These are phyloP conservation scores for Echeneis naucrates DNA, from an alignment of 2,797 vertebrate genomes.

Conservation along the genomic window DNA sequence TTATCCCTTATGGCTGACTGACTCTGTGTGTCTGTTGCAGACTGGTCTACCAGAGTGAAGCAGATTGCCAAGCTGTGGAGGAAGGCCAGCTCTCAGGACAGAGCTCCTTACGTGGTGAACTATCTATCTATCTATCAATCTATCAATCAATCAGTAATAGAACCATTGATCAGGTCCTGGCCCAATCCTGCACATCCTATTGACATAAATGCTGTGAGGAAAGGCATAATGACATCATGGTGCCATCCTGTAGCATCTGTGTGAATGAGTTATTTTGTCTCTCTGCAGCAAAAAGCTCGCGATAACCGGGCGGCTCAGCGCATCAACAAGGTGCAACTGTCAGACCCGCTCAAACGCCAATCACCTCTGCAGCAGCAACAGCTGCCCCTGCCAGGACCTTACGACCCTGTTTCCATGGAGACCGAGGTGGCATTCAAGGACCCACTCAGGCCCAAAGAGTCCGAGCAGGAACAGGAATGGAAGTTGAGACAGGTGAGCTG, in stretches of 20 bases:
- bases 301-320: constrained; percentile 96
- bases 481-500: constrained; percentile 94
- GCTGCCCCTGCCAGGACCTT: constrained; percentile 67
- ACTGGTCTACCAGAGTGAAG: constrained; percentile 96
- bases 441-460: constrained; percentile 93
- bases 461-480: constrained; percentile 98
- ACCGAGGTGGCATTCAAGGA: constrained; percentile 90
- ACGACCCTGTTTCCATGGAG: constrained; percentile 88
- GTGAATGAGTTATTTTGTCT: background rate
- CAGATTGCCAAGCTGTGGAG: constrained; percentile 98
- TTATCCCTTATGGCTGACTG: background rate
- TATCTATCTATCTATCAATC: too few relatives aligned
- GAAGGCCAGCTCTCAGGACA: constrained; percentile 97
- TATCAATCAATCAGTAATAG: too few relatives aligned
- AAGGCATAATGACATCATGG: too few relatives aligned
- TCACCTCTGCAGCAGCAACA: constrained; percentile 69
- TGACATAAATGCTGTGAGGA: too few relatives aligned
- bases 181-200: too few relatives aligned
- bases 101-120: constrained; percentile 95
- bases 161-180: too few relatives aligned
- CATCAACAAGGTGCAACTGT: constrained; percentile 96
- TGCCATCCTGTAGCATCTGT: too few relatives aligned
- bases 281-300: constrained; percentile 95
- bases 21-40: constrained; percentile 72
- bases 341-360: constrained; percentile 91